Evolutionary conservation across 2,888 invertebrate genomes (phyloP), one percentile per base, ranked within the genome.

Genomic region (Luperina nickerlii): DNA sequence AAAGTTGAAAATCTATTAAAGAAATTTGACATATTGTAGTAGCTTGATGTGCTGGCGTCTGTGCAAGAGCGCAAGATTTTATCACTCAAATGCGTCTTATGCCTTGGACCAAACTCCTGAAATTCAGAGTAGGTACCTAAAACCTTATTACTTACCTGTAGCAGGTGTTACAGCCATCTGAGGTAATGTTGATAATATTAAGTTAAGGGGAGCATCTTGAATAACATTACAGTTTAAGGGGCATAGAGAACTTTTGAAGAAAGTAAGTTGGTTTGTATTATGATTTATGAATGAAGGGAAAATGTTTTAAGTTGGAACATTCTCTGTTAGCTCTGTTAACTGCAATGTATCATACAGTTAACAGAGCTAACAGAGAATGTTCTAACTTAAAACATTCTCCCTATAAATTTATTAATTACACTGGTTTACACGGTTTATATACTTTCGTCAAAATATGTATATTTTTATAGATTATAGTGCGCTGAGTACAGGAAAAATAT

Each of bases 131-230:
- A 73, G 67, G 67, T 78, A 79, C 73, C 27, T 78, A 77, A 84
- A 82, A 79, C 83, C 79, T 77, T 79, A 83, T 83, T 79, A 86
- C 83, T 83, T 83, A 70, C 62, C 72, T 1, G 86, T 62, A 79
- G 73, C 85, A 86, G 86, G 82, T 85, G 85, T 62, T 72, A 60
- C 82, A 11, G 62, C 62, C 74, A 76, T 60, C 72, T 60, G 63
- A 63, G 77, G 72, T 78, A 78, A 85, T 86, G 76, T 68, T 79
- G 38, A 74, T 79, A 76, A 79, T 86, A 86, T 86, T 79, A 86
- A 79, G 67, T 82, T 73, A 48, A 67, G 11, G 65, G 48, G 48
- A 74, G 1, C 38, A 65, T 63, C 76, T 76, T 82, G 66, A 85
- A 85, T 82, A 68, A 74, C 73, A 66, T 79, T 68, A 9, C 0